Evolutionary conservation across 2,888 invertebrate species (phyloP).

Genomic region (Oscheius sp.): DNA sequence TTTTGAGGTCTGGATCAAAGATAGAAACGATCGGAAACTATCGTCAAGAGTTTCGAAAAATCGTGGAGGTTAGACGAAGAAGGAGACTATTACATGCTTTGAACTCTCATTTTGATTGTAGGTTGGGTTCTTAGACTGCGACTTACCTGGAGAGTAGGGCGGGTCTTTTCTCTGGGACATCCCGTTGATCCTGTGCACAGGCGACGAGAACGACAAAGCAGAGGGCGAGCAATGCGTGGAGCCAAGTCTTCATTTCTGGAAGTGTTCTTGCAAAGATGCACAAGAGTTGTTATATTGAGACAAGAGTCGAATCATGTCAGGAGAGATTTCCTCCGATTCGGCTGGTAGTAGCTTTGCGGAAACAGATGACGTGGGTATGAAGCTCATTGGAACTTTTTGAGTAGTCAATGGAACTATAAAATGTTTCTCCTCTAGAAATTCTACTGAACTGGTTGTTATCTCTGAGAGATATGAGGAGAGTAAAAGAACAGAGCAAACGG

Average conservation of each 20-base stretch:
- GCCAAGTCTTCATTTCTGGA: constrained; percentile 32
- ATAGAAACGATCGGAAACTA: not conserved
- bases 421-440: too few species aligned
- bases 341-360: not conserved
- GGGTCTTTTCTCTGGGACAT: constrained; percentile 37
- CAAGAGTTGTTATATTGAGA: not conserved
- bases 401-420: too few species aligned
- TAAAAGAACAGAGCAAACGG: not conserved
- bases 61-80: too few species aligned
- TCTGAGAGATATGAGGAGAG: not conserved
- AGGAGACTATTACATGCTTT: too few species aligned
- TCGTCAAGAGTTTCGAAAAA: too few species aligned
- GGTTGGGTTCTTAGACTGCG: not conserved
- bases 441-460: too few species aligned
- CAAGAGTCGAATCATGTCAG: not conserved
- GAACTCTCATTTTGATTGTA: too few species aligned
- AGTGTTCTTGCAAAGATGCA: not conserved
- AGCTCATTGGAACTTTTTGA: too few species aligned
- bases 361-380: not conserved
- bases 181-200: constrained; percentile 29
- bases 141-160: constrained; percentile 33
- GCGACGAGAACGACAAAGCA: constrained; percentile 14
- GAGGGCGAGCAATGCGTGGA: constrained; percentile 28
- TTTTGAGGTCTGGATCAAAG: too few species aligned
- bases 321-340: constrained; percentile 10